Evolutionary conservation across 2,797 vertebrate genomes (phyloP).

Genomic region (Catamblyrhynchus diadema): DNA sequence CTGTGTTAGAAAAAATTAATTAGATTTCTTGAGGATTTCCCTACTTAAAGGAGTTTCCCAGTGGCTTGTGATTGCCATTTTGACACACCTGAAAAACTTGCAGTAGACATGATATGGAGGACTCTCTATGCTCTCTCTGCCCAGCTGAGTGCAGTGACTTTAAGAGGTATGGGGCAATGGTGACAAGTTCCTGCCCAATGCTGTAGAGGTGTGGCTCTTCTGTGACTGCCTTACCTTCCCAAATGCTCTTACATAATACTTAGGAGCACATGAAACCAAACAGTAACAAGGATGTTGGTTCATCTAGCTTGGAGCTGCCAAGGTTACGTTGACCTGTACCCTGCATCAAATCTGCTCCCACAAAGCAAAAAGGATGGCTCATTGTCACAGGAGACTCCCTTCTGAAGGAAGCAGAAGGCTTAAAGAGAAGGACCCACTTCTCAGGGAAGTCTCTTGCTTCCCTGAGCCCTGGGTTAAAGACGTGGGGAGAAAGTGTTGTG

Average conservation of each 20-base stretch:
- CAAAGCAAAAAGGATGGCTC: background rate
- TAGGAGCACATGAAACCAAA: background rate
- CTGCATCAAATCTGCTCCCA: background rate
- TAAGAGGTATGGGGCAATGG: fast-evolving
- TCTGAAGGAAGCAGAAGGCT: background rate
- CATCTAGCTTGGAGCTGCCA: background rate
- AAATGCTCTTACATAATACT: background rate
- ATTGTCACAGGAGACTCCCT: fast-evolving
- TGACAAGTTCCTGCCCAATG: background rate
- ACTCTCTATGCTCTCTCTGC: background rate
- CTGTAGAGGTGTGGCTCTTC: background rate
- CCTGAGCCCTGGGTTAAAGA: background rate
- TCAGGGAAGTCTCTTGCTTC: background rate
- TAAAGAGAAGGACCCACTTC: background rate
- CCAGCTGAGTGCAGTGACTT: background rate
- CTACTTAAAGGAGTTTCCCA: background rate
- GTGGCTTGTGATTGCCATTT: background rate
- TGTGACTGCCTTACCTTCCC: background rate
- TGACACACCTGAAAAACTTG: background rate
- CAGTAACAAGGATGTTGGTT: background rate
- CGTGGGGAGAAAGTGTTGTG: background rate
- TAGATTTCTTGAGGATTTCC: background rate
- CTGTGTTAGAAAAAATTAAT: background rate
- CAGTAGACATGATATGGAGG: fast-evolving
- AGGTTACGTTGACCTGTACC: background rate